Base-by-base conservation (phyloP, 2,113 vertebrate genomes). In the Phoenicopterus ruber region DNA sequence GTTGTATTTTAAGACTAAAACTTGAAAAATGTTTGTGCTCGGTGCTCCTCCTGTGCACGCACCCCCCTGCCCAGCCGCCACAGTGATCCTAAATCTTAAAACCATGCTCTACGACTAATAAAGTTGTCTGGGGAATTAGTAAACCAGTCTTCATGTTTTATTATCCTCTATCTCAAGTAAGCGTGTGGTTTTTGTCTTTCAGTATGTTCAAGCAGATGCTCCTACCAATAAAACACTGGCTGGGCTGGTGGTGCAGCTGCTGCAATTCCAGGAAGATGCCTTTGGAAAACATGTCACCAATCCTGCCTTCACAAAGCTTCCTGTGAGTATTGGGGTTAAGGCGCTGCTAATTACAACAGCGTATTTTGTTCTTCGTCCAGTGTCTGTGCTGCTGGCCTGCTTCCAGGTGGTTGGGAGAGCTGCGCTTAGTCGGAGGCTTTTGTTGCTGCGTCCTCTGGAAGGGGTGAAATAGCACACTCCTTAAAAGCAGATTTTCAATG, bases 231-330 rank as follows among this genome's bases (percentile, higher is more conserved):
- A 99, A 96, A 98, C 99, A 0, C 96, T 99, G 97, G 98, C 99
- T 46, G 99, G 99, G 26, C 98, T 99, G 73, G 99, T 99, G 95
- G 98, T 99, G 62, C 99, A 99, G 95, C 98, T 99, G 96, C 98
- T 99, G 71, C 99, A 99, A 78, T 99, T 99, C 97, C 99, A 99
- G 97, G 99, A 99, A 98, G 99, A 99, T 77, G 98, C 99, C 72
- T 99, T 99, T 91, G 99, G 99, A 62, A 99, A 99, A 94, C 99
- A 99, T 9, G 99, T 99, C 90, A 99, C 99, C 98, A 99, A 99
- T 97, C 99, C 99, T 36, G 99, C 99, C 95, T 99, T 99, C 95
- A 99, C 99, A 82, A 99, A 99, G 96, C 98, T 99, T 40, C 99
- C 99, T 82, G 99, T 99, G 96, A 99, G 99, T 98, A 93, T 4